Base-by-base conservation (phyloP, 1,140 invertebrate species). In the Heliothis virescens region DNA sequence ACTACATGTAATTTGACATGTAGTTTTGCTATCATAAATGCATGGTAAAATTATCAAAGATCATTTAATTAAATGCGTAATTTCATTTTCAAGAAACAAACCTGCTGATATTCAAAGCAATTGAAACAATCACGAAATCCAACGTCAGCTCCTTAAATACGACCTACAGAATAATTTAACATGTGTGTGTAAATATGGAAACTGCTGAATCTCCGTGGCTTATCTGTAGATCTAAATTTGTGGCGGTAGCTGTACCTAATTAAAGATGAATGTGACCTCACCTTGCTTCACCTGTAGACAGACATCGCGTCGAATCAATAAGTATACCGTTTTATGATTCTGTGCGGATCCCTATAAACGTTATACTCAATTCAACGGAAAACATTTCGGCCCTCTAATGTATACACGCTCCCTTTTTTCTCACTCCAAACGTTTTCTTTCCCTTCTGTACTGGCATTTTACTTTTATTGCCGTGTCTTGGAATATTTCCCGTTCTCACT, bases 381-480 rank as follows among this genome's bases (percentile, higher is more conserved):
- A 79, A 78, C 79, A 82, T 83, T 83, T 67, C 47, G 59, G 71
- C 18, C 63, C 67, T 67, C 55, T 82, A 85, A 85, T 85, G 79
- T 81, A 79, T 79, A 79, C 65, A 81, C 59, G 75, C 34, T 83
- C 74, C 79, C 81, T 83, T 81, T n/a, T 71, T 71, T 69, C 63
- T 55, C 81, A 76, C 85, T 82, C 80, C 82, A 84, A 79, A 82
- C 86, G 88, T 89, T 90, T 85, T 87, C 82, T 86, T 83, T 79
- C 81, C 81, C 81, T 71, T 76, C 62, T 86, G 84, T 89, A 85
- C 83, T 75, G 79, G 84, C 86, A 81, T 91, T 92, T 92, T 90
- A 91, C 89, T 93, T 91, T 92, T 90, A 92, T 87, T 79, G 83
- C 80, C 79, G 84, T 87, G 87, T 91, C 88, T 90, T 87, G 85